Evolutionary conservation across 2,113 vertebrate genomes (phyloP), one percentile per base, ranked within the genome.

Genomic region (Lucifuga dentata): DNA sequence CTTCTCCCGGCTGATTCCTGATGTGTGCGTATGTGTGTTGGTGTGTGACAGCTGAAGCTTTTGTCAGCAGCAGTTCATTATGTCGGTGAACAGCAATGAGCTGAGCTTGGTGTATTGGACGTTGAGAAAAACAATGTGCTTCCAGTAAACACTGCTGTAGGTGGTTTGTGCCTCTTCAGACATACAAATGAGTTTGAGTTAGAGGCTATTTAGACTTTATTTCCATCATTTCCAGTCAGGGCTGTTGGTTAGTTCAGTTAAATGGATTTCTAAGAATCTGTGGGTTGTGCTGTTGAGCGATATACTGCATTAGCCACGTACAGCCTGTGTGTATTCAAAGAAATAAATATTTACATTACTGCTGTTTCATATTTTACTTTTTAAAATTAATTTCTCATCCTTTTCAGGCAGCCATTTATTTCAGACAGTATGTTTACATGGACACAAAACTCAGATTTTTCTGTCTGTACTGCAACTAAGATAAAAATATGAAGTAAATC

Each of bases 31-130:
- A 11, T 49, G 46, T 26, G 46, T 26, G 48, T 29, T n/a, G 12
- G 51, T 32, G 35, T 36, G 48, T 57, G 59, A 58, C 24, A 39
- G 23, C 50, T 57, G 26, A 50, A 3, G 55, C n/a, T 35, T 66
- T 69, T 59, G 52, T 81, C 41, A 61, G 49, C 78, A 80, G 73
- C 65, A 82, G 78, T 43, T 81, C 65, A 77, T 77, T 81, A 57
- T 74, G 38, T 71, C 68, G 59, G 15, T 26, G 45, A 53, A 40
- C 59, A 58, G 49, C 49, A 29, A 2, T 45, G 44, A 11, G 52
- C 49, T 55, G 62, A 78, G 60, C 60, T 33, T 33, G 3, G 50
- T 15, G 40, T 58, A 21, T 33, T 46, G 58, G 51, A 71, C 81
- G 43, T 71, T 73, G 57, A 74, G 24, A 78, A 46, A 78, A 59